Evolutionary conservation across 2,888 invertebrate species (phyloP), one percentile per base, ranked within the genome.

Genomic region (Caenorhabditis uteleia): DNA sequence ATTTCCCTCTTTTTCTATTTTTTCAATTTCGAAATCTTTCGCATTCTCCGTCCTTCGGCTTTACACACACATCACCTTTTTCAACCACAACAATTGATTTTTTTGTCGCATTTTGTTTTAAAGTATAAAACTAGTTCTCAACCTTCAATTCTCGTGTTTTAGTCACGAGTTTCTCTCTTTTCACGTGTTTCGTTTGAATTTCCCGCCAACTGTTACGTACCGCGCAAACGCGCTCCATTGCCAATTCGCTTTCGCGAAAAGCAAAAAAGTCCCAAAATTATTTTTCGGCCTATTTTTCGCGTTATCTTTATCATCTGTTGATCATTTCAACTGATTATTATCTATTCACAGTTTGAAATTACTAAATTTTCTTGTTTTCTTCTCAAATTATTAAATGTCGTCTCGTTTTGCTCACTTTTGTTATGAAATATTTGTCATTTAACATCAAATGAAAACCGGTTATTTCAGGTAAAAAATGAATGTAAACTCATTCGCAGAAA

Each of bases 401-500:
- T 8, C 31, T 40, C 6, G n/a, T 25, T 25, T 16, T 40, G 12
- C 26, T 23, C 23, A 25, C 40, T 40, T 20, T 23, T 40, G 2
- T 21, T 10, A n/a, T 10, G 14, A 40, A 10, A 40, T 40, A n/a
- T 21, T 20, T 14, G 25, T 7, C 25, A 40, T 16, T 40, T 16
- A 25, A n/a, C 40, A 36, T 20, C 40, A 16, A 20, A 5, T 21
- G 20, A 39, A 21, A 23, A 25, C 16, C 18, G 16, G 1, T 21
- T 20, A 18, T 49, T 48, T 18, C 46, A 58, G 57, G 57, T 45
- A 53, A 25, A 39, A 50, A 21, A 62, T 62, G 62, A 56, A 62
- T 51, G 62, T 62, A 51, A 53, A 46, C 42, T 38, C 56, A 33
- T 62, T 62, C 56, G 50, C 62, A 26, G 62, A 62, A 27, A 47